Base-by-base conservation (phyloP, 2,888 invertebrate genomes). In the Acronicta leporina region DNA sequence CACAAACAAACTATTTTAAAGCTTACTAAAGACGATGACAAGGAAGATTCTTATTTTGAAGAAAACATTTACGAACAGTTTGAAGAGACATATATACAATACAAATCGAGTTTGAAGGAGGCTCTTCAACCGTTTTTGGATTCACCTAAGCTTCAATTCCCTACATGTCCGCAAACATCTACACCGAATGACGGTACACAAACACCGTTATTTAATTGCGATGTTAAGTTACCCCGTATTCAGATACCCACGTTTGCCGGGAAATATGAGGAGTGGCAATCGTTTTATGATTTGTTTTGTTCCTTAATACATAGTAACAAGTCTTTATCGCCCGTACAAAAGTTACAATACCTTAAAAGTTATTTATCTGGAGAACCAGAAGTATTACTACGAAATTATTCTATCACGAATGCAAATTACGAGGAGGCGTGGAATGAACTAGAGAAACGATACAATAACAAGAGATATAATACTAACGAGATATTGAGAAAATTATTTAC, bases 281-380 rank as follows among this genome's bases (percentile, higher is more conserved):
- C 60, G 11, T 60, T 60, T 45, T 45, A 54, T 10, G 61, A 61
- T 20, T 14, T 65, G n/a, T 62, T 57, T 62, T 20, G 16, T 42
- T 46, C 57, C 5, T 16, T 62, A 7, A 54, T 62, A 10, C 57
- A 65, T 33, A 53, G 27, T 14, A 65, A 57, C 30, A 41, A 20
- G 10, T 16, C 27, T 2, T 11, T 60, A n/a, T 51, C 51, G 13
- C 35, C 49, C 14, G 59, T 49, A 27, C 50, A 63, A 16, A 58
- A 63, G n/a, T 42, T 62, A 9, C 56, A 57, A 27, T 52, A 62
- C 38, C 16, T 53, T 11, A 57, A 58, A 13, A 57, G 42, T 38
- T 53, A 35, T 27, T 38, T 65, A 38, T 14, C 43, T 16, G 62
- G 62, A 20, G 64, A 60, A 52, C 51, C 60, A 16, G 64, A 54